A percentile compares a stretch with the other conserved stretches of the same genome.
Conservation (phyloP, 2,113 vertebrate genomes). For the Hemiscyllium ocellatum region DNA sequence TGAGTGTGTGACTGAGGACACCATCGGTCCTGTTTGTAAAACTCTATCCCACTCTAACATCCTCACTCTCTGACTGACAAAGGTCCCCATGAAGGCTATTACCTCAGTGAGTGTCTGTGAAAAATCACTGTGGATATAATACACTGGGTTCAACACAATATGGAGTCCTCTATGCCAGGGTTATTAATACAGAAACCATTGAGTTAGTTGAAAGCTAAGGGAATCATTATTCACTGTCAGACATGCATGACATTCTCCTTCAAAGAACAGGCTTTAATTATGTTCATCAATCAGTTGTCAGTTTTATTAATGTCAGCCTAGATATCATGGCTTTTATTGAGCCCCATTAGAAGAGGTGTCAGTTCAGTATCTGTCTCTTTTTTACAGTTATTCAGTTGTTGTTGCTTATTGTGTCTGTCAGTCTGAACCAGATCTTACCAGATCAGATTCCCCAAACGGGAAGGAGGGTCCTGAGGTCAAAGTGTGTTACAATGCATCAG, state of each 20-base stretch:
- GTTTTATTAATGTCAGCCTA: background rate
- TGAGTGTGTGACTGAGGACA: background rate
- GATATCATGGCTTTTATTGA: background rate
- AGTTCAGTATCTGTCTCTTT: background rate
- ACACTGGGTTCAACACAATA: background rate
- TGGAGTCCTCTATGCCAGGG: background rate
- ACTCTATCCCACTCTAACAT: background rate
- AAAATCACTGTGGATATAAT: background rate
- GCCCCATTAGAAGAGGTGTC: background rate
- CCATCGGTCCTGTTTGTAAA: background rate
- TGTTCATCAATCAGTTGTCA: conserved; percentile 13
- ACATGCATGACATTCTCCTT: background rate
- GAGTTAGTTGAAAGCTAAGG: background rate
- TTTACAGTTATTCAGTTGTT: background rate
- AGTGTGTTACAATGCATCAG: background rate
- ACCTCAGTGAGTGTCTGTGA: background rate
- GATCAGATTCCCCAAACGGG: background rate
- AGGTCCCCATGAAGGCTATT: background rate
- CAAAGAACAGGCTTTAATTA: background rate
- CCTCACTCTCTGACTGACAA: background rate
- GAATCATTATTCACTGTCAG: background rate
- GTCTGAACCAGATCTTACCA: background rate
- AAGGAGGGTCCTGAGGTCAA: background rate
- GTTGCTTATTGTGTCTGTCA: background rate
- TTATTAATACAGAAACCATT: background rate